Base-by-base conservation (phyloP, 2,797 vertebrate species). In the Falco biarmicus region DNA sequence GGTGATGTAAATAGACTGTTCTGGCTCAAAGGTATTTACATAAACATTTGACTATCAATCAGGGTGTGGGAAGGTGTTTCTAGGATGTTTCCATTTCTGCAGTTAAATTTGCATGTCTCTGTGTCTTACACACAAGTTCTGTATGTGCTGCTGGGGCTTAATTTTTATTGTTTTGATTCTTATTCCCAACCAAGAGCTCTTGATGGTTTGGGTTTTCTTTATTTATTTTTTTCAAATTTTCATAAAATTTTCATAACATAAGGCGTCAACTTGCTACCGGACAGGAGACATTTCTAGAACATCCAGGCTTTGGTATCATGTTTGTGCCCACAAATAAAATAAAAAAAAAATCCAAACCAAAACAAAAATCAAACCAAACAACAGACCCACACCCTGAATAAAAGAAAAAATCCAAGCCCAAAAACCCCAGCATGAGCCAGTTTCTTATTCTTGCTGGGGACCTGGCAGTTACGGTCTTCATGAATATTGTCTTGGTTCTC, bases 21-120 rank as follows among this genome's bases (percentile, higher is more conserved):
- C 63, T 60, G 91, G 29, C 79, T 94, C 76, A 68, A 53, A 78
- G 85, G n/a, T 78, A 34, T 93, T 94, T 75, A 41, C 69, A 31
- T 34, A 56, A 86, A 61, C 63, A 34, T 91, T 39, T 68, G 63
- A 41, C 29, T 95, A 3, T 61, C 54, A 56, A 81, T 19, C 76
- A 71, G 54, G 47, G 54, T 0, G 47, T 95, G 88, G 85, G 90
- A 96, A 93, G 83, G 57, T 93, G 87, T 90, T 95, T 95, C 85
- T 68, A 93, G 95, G 76, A 90, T 86, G 61, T 75, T 94, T 93
- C 76, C 53, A 48, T 60, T 88, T 45, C 83, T 81, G 83, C 80
- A 81, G 83, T 76, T 93, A 7, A 69, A 88, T 94, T 79, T 94
- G 83, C 93, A 86, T 88, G 69, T 87, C 57, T 90, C 45, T 24